Evolutionary conservation across 2,797 vertebrate species (phyloP).

Genomic region (Psittacula echo): DNA sequence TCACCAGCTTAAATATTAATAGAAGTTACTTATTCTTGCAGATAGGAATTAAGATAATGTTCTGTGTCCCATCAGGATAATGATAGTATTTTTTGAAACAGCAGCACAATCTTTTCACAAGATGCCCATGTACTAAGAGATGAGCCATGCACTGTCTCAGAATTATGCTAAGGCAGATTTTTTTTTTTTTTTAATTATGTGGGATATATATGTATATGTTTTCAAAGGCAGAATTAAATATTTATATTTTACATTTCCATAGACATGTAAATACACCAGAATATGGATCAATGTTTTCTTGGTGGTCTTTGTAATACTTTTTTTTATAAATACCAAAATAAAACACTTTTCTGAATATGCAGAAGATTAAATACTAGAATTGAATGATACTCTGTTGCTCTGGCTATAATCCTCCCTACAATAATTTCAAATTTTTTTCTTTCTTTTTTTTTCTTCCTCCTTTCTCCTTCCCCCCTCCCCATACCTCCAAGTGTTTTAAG

Average conservation of each 20-base stretch:
- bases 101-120: not conserved
- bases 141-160: not conserved
- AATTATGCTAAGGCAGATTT: not conserved
- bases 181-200: not conserved
- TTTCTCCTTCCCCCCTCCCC: too few species aligned
- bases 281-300: not conserved
- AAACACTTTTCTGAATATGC: not conserved
- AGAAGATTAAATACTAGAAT: not conserved
- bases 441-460: not conserved
- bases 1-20: not conserved
- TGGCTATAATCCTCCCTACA: not conserved
- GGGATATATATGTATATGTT: not conserved
- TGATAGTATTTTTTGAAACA: not conserved
- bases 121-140: not conserved
- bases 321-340: not conserved
- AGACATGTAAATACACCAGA: not conserved
- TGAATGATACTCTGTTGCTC: not conserved
- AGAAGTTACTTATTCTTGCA: not conserved
- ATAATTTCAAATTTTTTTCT: too few species aligned
- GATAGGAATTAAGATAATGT: not conserved
- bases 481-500: not conserved
- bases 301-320: not conserved
- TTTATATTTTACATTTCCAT: not conserved
- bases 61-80: not conserved
- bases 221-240: not conserved